Percentiles rank a stretch among this genome's conserved stretches.
Conservation (phyloP, 2,797 vertebrate genomes). For the Eurystomus glaucurus region DNA sequence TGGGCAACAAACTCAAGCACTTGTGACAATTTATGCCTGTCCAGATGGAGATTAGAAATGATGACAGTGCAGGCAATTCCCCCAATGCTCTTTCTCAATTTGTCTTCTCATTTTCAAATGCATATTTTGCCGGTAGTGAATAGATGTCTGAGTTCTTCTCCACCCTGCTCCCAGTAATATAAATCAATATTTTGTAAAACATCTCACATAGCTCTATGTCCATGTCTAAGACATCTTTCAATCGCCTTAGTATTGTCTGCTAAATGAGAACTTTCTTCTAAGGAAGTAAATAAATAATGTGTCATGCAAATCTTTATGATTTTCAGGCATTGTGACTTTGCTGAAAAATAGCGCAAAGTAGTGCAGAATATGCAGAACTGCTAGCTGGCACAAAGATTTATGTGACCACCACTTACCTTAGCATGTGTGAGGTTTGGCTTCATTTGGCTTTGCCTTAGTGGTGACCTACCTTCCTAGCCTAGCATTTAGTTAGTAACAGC, state of each 20-base stretch:
- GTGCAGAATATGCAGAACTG: background rate
- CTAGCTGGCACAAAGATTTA: background rate
- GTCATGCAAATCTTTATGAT: background rate
- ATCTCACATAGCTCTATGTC: background rate
- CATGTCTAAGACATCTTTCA: background rate
- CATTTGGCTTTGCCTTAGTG: background rate
- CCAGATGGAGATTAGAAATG: background rate
- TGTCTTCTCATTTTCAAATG: background rate
- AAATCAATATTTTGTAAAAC: background rate
- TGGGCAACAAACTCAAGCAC: background rate
- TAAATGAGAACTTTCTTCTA: background rate
- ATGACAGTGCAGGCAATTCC: background rate
- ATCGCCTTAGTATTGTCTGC: background rate
- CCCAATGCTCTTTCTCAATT: background rate
- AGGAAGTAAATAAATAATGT: background rate
- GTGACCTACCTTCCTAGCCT: background rate
- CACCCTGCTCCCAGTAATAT: fast-evolving
- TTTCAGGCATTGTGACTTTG: background rate
- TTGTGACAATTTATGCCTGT: background rate
- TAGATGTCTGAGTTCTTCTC: background rate
- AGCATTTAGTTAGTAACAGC: constrained; percentile 39
- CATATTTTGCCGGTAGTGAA: background rate
- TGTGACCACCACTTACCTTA: background rate
- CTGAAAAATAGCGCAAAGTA: background rate
- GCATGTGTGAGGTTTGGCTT: constrained; percentile 17